Percentiles rank a stretch among this genome's conserved stretches.
Evolutionary conservation across 2,113 vertebrate species (phyloP).

Genomic region (Rhabdornis inornatus): DNA sequence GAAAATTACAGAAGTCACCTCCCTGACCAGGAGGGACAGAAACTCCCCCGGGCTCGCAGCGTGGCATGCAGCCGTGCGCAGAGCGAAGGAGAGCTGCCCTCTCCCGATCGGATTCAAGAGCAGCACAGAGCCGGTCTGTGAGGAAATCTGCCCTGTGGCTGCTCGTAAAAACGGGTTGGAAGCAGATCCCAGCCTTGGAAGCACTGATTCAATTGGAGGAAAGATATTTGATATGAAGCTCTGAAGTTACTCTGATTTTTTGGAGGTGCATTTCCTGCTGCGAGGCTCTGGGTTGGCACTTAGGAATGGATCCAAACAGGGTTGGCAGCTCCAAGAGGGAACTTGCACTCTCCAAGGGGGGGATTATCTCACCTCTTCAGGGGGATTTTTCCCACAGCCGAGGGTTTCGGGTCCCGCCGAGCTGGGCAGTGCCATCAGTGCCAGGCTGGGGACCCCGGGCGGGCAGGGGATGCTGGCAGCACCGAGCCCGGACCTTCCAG

Average conservation of each 20-base stretch:
- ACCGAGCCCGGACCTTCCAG: rapidly evolving
- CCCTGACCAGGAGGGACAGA: too few relatives aligned
- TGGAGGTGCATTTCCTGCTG: neutral
- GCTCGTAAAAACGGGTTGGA: rapidly evolving
- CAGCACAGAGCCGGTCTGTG: rapidly evolving
- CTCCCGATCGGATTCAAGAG: neutral
- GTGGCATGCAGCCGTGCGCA: rapidly evolving
- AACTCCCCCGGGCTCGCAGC: rapidly evolving
- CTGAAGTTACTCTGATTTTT: neutral
- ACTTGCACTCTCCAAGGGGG: rapidly evolving
- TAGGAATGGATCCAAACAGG: rapidly evolving
- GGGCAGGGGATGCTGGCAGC: neutral
- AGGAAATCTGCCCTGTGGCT: neutral
- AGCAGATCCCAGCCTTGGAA: neutral
- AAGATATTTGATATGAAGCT: neutral
- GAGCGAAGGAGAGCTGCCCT: neutral
- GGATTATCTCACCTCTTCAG: neutral
- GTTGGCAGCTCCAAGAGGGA: neutral
- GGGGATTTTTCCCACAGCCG: neutral
- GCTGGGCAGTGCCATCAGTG: neutral
- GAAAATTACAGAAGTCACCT: neutral
- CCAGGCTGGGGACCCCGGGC: rapidly evolving
- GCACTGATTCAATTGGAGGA: rapidly evolving
- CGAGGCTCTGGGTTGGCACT: neutral
- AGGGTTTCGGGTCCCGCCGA: neutral